Evolutionary conservation across 37 sponge, comb jelly and placozoan genomes (phyloP).

Genomic region (Ianthella basta): DNA sequence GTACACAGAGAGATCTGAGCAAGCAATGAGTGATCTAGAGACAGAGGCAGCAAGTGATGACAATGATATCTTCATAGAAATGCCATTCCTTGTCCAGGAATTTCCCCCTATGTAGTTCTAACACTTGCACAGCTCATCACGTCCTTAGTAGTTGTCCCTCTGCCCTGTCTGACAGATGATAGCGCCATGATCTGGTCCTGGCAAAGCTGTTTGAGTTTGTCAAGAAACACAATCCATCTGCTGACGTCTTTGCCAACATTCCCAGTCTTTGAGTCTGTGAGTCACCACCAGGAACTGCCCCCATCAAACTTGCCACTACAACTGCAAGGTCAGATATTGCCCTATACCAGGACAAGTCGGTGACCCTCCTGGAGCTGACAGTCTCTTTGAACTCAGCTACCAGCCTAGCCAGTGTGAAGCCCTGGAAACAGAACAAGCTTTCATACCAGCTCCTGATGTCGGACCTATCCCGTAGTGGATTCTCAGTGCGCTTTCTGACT

Average conservation of each 20-base stretch:
- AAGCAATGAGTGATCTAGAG: too few relatives aligned
- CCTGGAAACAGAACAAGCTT: background rate
- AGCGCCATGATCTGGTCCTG: constrained; percentile 34
- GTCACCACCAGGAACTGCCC: background rate
- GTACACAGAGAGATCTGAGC: too few relatives aligned
- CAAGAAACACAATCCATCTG: background rate
- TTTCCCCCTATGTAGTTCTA: constrained; percentile 18
- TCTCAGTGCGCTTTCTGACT: background rate
- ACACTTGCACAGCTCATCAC: background rate
- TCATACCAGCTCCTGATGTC: background rate
- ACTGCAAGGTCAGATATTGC: background rate
- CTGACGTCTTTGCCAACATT: background rate
- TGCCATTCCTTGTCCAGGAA: background rate
- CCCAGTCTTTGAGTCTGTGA: background rate
- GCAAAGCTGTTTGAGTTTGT: background rate
- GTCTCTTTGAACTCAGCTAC: background rate
- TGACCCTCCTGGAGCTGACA: background rate
- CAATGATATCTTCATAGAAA: too few relatives aligned
- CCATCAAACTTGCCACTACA: background rate
- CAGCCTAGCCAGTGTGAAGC: background rate
- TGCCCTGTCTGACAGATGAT: constrained; percentile 15
- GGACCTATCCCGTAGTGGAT: background rate
- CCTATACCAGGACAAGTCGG: background rate
- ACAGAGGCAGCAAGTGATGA: too few relatives aligned
- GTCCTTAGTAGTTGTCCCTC: constrained; percentile 18